Evolutionary conservation across 2,888 invertebrate species (phyloP).

Genomic region (Lepidochitona cinerea): DNA sequence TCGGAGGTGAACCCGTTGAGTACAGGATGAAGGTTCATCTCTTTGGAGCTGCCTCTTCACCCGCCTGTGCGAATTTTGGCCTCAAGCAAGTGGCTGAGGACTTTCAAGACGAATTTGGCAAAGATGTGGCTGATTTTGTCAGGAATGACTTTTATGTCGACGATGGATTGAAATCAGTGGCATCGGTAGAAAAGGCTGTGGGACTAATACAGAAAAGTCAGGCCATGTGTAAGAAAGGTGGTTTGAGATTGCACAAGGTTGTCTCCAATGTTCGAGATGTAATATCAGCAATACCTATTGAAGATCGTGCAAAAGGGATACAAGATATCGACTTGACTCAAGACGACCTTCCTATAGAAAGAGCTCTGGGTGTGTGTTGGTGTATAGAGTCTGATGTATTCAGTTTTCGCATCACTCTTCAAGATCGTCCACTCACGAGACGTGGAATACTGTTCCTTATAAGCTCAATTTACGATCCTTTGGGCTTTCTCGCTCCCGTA

Average conservation of each 20-base stretch:
- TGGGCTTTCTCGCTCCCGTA: constrained; percentile 32
- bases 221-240: constrained; percentile 28
- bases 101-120: constrained; percentile 15
- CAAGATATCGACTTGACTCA: constrained; percentile 4
- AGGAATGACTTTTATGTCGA: constrained; percentile 37
- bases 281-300: constrained; percentile 19
- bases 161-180: constrained; percentile 31
- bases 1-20: constrained; percentile 9
- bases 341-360: constrained; percentile 17
- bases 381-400: constrained; percentile 28
- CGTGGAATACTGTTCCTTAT: constrained; percentile 33
- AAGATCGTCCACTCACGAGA: constrained; percentile 24
- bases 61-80: constrained; percentile 30
- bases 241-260: constrained; percentile 37
- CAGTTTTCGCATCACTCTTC: constrained; percentile 14
- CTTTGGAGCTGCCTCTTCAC: constrained; percentile 33
- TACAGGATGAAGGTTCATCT: constrained; percentile 32
- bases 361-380: constrained; percentile 42
- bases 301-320: constrained; percentile 25
- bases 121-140: constrained; percentile 25
- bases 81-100: constrained; percentile 21
- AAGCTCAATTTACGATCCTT: constrained; percentile 31
- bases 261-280: constrained; percentile 35
- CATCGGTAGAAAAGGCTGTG: constrained; percentile 23
- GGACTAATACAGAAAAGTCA: constrained; percentile 20